phyloP scores from a whole-genome alignment of 2,888 invertebrate genomes.

The Amphimallon solstitiale region DNA sequence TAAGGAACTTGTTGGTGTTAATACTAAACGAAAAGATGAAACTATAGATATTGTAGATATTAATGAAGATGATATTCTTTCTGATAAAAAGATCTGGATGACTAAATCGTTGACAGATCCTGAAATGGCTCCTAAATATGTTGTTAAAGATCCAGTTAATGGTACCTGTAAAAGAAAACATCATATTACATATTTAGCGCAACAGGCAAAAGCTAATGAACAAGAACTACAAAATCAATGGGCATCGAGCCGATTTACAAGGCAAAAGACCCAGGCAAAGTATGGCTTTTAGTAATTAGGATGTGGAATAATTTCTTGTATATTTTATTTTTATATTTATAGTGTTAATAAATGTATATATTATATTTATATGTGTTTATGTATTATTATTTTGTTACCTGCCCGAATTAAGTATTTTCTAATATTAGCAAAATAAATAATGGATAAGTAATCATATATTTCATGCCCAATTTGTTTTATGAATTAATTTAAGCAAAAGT shows the following conservation, averaged over 20 bases:
- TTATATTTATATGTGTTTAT: too few species aligned
- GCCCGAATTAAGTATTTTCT: too few species aligned
- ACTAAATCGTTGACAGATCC: slow-evolving; percentile 79
- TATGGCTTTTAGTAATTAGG: slow-evolving; percentile 87
- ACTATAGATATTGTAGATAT: slow-evolving; percentile 84
- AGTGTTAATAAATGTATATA: too few species aligned
- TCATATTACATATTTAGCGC: slow-evolving; percentile 95
- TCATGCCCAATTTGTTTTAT: too few species aligned
- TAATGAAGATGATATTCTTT: slow-evolving; percentile 81
- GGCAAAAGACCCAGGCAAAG: slow-evolving; percentile 92
- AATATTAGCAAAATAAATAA: too few species aligned
- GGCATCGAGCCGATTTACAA: slow-evolving; percentile 86
- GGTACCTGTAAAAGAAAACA: slow-evolving; percentile 80
- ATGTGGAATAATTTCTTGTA: too few species aligned
- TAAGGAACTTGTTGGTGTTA: slow-evolving; percentile 75
- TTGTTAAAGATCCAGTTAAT: slow-evolving; percentile 67
- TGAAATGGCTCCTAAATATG: slow-evolving; percentile 64
- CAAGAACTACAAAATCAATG: slow-evolving; percentile 93
- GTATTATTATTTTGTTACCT: too few species aligned
- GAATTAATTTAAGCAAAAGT: too few species aligned
- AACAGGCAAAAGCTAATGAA: slow-evolving; percentile 93
- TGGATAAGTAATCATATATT: too few species aligned
- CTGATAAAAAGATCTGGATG: slow-evolving; percentile 83
- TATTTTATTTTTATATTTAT: too few species aligned
- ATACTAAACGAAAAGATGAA: slow-evolving; percentile 69